Conservation (phyloP, 2,113 vertebrate genomes). For the Coregonus clupeaformis region DNA sequence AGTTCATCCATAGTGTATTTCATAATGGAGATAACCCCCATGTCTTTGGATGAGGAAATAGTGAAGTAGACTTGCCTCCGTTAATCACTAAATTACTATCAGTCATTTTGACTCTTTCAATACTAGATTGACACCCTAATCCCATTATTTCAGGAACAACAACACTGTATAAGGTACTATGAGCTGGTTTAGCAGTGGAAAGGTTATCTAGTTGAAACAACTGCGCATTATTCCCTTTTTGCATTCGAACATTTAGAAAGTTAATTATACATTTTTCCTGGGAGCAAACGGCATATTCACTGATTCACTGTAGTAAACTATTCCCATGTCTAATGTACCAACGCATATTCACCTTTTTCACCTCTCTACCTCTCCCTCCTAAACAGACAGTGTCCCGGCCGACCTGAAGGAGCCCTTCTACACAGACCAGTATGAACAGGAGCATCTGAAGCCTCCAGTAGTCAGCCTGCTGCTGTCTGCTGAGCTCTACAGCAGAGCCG, state of each 20-base stretch:
- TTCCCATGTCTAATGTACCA: too few relatives aligned
- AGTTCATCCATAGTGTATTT: background rate
- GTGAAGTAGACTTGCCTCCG: background rate
- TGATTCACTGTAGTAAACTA: too few relatives aligned
- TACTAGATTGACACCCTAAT: too few relatives aligned
- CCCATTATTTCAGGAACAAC: too few relatives aligned
- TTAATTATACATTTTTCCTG: too few relatives aligned
- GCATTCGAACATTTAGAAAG: too few relatives aligned
- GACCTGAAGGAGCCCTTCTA: slow-evolving; percentile 93
- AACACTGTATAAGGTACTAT: too few relatives aligned
- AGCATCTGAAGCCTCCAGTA: slow-evolving; percentile 95
- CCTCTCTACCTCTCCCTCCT: slow-evolving; percentile 13
- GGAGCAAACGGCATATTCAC: too few relatives aligned
- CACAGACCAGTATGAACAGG: slow-evolving; percentile 97
- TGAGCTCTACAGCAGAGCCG: slow-evolving; percentile 93
- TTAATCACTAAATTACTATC: background rate
- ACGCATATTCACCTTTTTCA: background rate
- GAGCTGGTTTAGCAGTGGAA: too few relatives aligned
- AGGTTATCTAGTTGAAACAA: too few relatives aligned
- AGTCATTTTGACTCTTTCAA: background rate
- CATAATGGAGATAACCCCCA: slow-evolving; percentile 24
- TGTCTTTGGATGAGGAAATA: slow-evolving; percentile 22
- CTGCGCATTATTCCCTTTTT: too few relatives aligned
- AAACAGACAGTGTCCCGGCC: slow-evolving; percentile 86
- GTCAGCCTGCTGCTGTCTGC: slow-evolving; percentile 90